Evolutionary conservation across 2,113 vertebrate genomes (phyloP).

Genomic region (Eolophus roseicapilla): DNA sequence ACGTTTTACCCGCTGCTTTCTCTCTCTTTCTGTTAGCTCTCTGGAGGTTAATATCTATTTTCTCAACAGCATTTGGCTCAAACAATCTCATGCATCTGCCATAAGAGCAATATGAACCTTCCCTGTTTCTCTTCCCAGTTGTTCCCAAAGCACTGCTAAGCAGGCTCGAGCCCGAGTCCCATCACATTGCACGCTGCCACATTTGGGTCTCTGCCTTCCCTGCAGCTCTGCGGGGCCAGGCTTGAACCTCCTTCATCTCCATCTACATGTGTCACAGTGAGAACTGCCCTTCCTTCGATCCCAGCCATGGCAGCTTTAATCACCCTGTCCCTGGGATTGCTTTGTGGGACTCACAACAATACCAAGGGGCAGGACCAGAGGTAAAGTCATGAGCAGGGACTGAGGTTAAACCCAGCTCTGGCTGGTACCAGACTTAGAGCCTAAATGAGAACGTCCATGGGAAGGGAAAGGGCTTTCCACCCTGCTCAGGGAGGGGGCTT

Average conservation of each 20-base stretch:
- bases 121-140: not conserved
- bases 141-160: not conserved
- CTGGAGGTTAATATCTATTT: conserved; percentile 24
- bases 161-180: rapidly evolving
- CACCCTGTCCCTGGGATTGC: not conserved
- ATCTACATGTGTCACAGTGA: rapidly evolving
- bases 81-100: not conserved
- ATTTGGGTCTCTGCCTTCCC: not conserved
- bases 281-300: not conserved
- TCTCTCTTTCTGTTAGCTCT: not conserved
- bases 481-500: not conserved
- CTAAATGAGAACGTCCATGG: not conserved
- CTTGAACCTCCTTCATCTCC: not conserved
- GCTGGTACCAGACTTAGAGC: not conserved
- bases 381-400: not conserved
- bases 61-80: conserved; percentile 1
- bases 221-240: not conserved
- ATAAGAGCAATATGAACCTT: not conserved
- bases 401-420: not conserved
- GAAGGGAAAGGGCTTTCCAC: not conserved
- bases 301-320: not conserved
- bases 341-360: not conserved
- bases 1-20: not conserved
- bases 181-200: not conserved
- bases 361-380: not conserved